Percentiles rank a stretch among this genome's conserved stretches.
Evolutionary conservation across 1,140 invertebrate species (phyloP).

Genomic region (Bilobella aurantiaca): DNA sequence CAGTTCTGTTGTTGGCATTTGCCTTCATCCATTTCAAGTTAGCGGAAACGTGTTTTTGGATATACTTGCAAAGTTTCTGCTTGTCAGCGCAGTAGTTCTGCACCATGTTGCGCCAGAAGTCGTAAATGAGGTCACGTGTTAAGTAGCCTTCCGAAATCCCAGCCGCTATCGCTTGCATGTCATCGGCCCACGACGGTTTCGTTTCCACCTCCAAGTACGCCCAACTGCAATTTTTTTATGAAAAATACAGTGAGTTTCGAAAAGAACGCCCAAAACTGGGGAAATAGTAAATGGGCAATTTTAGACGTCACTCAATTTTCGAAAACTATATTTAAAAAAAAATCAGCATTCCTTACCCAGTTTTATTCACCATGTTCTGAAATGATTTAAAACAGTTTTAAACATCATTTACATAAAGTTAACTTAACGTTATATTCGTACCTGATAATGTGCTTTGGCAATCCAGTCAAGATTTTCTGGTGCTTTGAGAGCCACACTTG

Average conservation of each 20-base stretch:
- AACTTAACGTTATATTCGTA: no score
- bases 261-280: no score
- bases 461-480: slow-evolving; percentile 27
- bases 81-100: slow-evolving; percentile 54
- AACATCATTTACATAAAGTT: no score
- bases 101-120: slow-evolving; percentile 68
- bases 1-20: slow-evolving; percentile 44
- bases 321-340: no score
- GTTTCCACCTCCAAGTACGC: slow-evolving; percentile 68
- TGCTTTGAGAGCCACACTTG: no score
- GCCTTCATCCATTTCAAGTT: slow-evolving; percentile 53
- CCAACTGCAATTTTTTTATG: slow-evolving; percentile 51
- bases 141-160: slow-evolving; percentile 75
- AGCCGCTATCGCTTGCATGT: slow-evolving; percentile 74
- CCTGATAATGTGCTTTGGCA: slow-evolving; percentile 30
- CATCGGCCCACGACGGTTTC: slow-evolving; percentile 55
- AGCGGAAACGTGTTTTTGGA: slow-evolving; percentile 54
- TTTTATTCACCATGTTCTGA: slow-evolving; percentile 31
- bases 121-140: slow-evolving; percentile 67
- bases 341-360: slow-evolving; percentile 16
- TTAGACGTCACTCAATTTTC: no score
- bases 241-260: slow-evolving; percentile 15
- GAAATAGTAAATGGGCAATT: no score
- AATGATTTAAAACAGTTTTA: neutral
- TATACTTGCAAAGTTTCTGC: slow-evolving; percentile 54